A percentile compares a stretch with the other conserved stretches of the same genome.
Evolutionary conservation across 2,113 vertebrate genomes (phyloP).

Genomic region (Sinocyclocheilus anshuiensis): DNA sequence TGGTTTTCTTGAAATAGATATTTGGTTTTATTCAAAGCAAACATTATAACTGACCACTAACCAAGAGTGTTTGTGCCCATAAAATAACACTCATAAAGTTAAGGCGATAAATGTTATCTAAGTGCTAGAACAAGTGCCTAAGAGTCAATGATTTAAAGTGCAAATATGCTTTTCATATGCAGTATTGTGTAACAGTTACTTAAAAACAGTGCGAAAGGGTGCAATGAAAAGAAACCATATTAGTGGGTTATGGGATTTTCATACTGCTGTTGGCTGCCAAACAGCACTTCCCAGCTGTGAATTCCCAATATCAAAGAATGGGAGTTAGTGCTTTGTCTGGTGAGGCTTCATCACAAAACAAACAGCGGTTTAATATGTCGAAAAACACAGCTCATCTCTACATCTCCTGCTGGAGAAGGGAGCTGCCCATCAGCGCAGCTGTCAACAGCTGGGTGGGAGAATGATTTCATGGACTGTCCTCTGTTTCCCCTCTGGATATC

Average conservation of each 20-base stretch:
- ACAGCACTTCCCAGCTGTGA: neutral
- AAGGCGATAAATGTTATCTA: neutral
- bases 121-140: neutral
- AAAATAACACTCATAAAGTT: neutral
- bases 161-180: conserved; percentile 11
- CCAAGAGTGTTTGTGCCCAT: neutral
- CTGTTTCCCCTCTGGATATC: neutral
- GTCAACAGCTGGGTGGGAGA: neutral
- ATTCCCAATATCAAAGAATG: neutral
- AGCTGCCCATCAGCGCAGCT: conserved; percentile 54
- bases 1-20: neutral
- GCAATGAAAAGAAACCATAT: neutral
- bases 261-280: neutral
- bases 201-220: neutral
- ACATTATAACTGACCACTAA: neutral
- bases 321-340: neutral
- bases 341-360: conserved; percentile 49
- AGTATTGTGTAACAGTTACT: neutral
- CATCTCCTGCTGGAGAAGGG: conserved; percentile 78
- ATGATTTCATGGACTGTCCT: neutral
- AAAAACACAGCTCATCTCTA: conserved; percentile 66
- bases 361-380: conserved; percentile 55
- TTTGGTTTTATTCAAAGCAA: neutral
- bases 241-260: neutral
- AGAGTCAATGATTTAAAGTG: neutral